Percentiles rank a stretch among this genome's conserved stretches.
phyloP scores from a whole-genome alignment of 2,888 invertebrate species.

The Sabellastarte sp. region DNA sequence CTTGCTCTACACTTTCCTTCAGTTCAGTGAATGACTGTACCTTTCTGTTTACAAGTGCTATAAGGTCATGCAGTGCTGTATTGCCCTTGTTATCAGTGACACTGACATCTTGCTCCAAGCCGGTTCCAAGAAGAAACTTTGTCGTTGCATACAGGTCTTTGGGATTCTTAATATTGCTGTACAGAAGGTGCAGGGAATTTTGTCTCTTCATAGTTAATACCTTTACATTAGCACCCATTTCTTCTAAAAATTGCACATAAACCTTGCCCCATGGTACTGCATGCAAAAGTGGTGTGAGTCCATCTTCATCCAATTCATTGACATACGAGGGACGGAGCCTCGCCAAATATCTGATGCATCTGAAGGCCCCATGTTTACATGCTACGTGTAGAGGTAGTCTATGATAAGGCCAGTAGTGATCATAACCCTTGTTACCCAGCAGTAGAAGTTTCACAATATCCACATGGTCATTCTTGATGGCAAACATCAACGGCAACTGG shows the following conservation, averaged over 20 bases:
- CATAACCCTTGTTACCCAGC: conserved; percentile 6
- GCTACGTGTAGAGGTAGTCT: conserved; percentile 51
- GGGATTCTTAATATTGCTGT: conserved; percentile 56
- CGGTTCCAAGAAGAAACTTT: conserved; percentile 71
- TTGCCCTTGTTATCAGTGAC: conserved; percentile 73
- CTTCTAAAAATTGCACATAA: conserved; percentile 64
- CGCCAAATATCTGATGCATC: conserved; percentile 47
- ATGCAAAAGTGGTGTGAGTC: conserved; percentile 77
- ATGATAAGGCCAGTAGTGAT: conserved; percentile 11
- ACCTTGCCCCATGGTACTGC: conserved; percentile 72
- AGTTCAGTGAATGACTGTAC: conserved; percentile 62
- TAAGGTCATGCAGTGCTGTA: conserved; percentile 68
- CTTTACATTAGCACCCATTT: conserved; percentile 71
- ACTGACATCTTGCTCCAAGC: conserved; percentile 71
- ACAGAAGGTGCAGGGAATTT: conserved; percentile 63
- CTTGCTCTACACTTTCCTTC: conserved; percentile 61
- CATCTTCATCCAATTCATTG: conserved; percentile 63
- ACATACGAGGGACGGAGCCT: conserved; percentile 39
- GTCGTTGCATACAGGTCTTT: conserved; percentile 69
- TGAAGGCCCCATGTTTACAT: conserved; percentile 65
- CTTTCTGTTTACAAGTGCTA: conserved; percentile 64
- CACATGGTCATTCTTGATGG: conserved; percentile 48
- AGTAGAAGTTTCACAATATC: conserved; percentile 34
- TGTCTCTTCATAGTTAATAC: conserved; percentile 71
- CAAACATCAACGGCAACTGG: conserved; percentile 50